phyloP scores from a whole-genome alignment of 2,888 invertebrate genomes.

The Aphidius colemani region DNA sequence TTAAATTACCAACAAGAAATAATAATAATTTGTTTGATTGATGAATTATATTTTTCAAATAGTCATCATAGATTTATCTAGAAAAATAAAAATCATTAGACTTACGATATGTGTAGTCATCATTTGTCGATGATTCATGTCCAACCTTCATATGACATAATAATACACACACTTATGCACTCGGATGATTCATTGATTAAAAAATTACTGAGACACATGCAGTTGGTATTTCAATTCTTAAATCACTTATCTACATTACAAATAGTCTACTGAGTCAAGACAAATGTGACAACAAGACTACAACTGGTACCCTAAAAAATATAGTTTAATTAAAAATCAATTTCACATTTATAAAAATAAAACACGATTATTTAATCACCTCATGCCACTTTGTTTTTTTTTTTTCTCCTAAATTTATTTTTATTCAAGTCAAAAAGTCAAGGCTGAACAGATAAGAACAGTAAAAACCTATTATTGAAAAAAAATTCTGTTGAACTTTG shows the following conservation, averaged over 20 bases:
- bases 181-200: slow-evolving; percentile 1
- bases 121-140: slow-evolving; percentile 22
- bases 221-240: slow-evolving; percentile 18
- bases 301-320: slow-evolving; percentile 23
- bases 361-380: no score
- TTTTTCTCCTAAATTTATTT: no score
- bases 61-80: slow-evolving; percentile 21
- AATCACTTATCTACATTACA: slow-evolving; percentile 4
- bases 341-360: no score
- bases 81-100: slow-evolving; percentile 5
- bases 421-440: no score
- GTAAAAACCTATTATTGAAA: no score
- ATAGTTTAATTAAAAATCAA: not conserved
- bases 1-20: no score
- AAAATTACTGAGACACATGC: no score
- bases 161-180: not conserved
- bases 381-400: no score
- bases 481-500: no score
- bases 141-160: slow-evolving; percentile 12
- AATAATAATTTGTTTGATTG: no score
- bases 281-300: no score
- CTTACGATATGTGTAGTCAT: slow-evolving; percentile 22
- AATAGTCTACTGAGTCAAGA: slow-evolving; percentile 21
- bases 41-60: slow-evolving; percentile 7
- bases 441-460: no score